Evolutionary conservation across 2,888 invertebrate genomes (phyloP).

Genomic region (Drosophila dives): DNA sequence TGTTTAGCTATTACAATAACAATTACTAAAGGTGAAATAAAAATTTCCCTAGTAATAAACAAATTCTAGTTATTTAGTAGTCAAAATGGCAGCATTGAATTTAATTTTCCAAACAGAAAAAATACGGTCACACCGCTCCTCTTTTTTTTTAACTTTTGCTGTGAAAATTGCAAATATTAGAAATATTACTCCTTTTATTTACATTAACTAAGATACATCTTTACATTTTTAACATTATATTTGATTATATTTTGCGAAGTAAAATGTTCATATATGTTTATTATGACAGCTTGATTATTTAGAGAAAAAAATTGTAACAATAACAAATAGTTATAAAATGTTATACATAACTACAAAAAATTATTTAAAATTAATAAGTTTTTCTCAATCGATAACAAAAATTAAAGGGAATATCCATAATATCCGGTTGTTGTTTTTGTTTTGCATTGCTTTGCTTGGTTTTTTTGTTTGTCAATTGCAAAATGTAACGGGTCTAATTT

Average conservation of each 20-base stretch:
- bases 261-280: background rate
- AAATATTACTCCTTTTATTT: constrained; percentile 20
- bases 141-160: background rate
- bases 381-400: background rate
- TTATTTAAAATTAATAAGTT: background rate
- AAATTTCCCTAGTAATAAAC: background rate
- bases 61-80: background rate
- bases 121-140: background rate
- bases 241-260: constrained; percentile 16
- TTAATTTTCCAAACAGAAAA: background rate
- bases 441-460: constrained; percentile 25
- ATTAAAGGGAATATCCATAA: constrained; percentile 13
- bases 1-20: background rate
- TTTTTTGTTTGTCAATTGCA: constrained; percentile 28
- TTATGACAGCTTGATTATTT: constrained; percentile 7
- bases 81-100: background rate
- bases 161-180: background rate
- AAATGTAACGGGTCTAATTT: constrained; percentile 44
- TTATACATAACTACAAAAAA: background rate
- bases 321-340: constrained; percentile 3
- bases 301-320: background rate
- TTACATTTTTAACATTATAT: constrained; percentile 15
- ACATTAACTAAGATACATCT: constrained; percentile 7
- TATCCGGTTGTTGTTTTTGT: constrained; percentile 18
- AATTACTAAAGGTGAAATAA: background rate